phyloP scores from a whole-genome alignment of 1,140 invertebrate species.

The Hypsibius dujardini region DNA sequence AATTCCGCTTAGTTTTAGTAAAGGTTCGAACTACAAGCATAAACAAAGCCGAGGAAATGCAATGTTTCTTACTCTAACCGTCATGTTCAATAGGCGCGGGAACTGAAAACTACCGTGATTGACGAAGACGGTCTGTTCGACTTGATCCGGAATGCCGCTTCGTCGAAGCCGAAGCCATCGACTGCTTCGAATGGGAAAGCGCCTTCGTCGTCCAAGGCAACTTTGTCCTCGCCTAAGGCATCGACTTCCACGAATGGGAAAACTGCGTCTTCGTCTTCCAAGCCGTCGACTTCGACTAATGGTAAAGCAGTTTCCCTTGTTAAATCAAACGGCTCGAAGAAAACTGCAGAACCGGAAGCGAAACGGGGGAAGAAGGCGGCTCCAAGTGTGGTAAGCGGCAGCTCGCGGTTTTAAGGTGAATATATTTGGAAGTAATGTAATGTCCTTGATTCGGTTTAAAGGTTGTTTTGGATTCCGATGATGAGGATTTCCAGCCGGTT shows the following conservation, averaged over 20 bases:
- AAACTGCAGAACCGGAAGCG: too few relatives aligned
- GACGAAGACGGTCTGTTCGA: constrained; percentile 65
- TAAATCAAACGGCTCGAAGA: too few relatives aligned
- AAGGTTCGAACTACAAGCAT: background rate
- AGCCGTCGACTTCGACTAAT: background rate
- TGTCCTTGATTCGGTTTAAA: too few relatives aligned
- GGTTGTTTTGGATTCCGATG: background rate
- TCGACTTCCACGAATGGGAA: background rate
- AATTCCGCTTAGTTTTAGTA: constrained; percentile 7
- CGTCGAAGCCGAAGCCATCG: constrained; percentile 26
- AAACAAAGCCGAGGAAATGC: constrained; percentile 13
- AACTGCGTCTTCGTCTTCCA: background rate
- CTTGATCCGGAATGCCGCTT: constrained; percentile 45
- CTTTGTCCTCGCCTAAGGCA: background rate
- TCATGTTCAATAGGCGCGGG: constrained; percentile 38
- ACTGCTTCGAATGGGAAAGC: background rate
- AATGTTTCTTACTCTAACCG: background rate
- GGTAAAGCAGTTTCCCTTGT: background rate
- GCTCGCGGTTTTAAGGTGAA: background rate
- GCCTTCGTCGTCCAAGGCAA: background rate
- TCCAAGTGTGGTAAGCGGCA: too few relatives aligned
- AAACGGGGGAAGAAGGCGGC: too few relatives aligned
- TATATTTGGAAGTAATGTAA: background rate
- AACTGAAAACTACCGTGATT: constrained; percentile 48
- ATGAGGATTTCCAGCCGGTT: background rate